Base-by-base conservation (phyloP, 2,797 vertebrate genomes). In the Sebastes hopkinsi region DNA sequence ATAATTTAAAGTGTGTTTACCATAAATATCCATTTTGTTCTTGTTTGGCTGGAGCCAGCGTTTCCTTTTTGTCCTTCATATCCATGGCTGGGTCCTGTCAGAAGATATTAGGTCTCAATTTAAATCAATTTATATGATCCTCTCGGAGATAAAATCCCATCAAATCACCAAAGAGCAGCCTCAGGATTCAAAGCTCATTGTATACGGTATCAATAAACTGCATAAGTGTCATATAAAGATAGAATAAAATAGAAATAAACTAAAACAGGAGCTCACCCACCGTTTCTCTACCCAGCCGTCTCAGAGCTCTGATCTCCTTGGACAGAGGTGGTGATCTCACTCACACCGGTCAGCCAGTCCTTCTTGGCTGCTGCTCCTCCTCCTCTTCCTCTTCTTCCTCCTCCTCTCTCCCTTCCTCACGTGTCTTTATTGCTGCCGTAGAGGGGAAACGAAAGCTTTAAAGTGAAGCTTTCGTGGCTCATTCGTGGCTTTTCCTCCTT, bases 11-110 rank as follows among this genome's bases (percentile, higher is more conserved):
- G 52, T 59, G 11, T 36, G 1, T 69, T 85, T 85, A 95, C 94
- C 90, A 79, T 58, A 89, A 6, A 30, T 87, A 66, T 68, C 90
- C 93, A 54, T 94, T 91, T 80, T 79, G 60, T 11, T 83, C 52
- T 0, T 6, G 36, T 86, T 85, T 88, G 32, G 7, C 55, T 11
- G 52, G 9, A 0, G 69, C 8, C 46, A 54, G 9, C 68, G 69
- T 54, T 46, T 84, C 62, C 25, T 46, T 36, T 10, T 87, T 68
- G 3, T 36, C 67, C 27, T 86, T 81, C 36, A 3, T 64, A 7
- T 71, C 70, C 89, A 91, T 92, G 83, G 69, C 78, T 83, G 81
- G 11, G 5, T 80, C 70, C 82, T 85, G 73, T 72, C 52, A 52
- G 67, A 59, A 42, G 58, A 70, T 38, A 16, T 46, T 16, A 23